These are phyloP conservation scores for Strigamia transsilvanica DNA, from an alignment of 2,888 invertebrate species.

Conservation along the genomic window DNA sequence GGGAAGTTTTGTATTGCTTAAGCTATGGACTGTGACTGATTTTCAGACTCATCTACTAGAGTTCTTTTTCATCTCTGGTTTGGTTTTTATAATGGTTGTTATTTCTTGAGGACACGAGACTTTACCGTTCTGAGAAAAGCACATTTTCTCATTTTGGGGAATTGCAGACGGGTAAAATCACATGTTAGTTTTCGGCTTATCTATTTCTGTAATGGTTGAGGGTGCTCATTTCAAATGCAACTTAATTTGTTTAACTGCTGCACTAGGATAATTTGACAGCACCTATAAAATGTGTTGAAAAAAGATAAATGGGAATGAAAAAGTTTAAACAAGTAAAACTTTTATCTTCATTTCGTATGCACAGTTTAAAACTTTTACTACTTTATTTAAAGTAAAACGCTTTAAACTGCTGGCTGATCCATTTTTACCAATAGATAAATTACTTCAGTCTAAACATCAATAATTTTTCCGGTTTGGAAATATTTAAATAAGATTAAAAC, in stretches of 20 bases:
- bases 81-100: not conserved
- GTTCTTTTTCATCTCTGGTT: conserved; percentile 17
- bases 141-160: conserved; percentile 7
- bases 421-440: not conserved
- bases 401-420: not conserved
- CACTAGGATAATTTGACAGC: conserved; percentile 26
- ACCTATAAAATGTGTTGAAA: conserved; percentile 21
- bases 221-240: conserved; percentile 11
- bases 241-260: conserved; percentile 30
- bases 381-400: not conserved
- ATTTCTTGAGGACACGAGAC: not conserved
- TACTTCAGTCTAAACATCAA: too few species aligned
- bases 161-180: not conserved
- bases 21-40: conserved; percentile 6
- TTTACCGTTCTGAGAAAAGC: not conserved
- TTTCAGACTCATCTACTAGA: conserved; percentile 11
- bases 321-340: conserved; percentile 20
- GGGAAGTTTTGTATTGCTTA: conserved; percentile 11
- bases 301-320: conserved; percentile 26
- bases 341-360: conserved; percentile 29
- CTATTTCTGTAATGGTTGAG: conserved; percentile 15
- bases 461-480: too few species aligned
- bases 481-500: not conserved
- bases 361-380: conserved; percentile 1
- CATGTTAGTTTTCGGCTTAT: conserved; percentile 5